Conservation (phyloP, 2,113 vertebrate species). For the Vidua macroura region DNA sequence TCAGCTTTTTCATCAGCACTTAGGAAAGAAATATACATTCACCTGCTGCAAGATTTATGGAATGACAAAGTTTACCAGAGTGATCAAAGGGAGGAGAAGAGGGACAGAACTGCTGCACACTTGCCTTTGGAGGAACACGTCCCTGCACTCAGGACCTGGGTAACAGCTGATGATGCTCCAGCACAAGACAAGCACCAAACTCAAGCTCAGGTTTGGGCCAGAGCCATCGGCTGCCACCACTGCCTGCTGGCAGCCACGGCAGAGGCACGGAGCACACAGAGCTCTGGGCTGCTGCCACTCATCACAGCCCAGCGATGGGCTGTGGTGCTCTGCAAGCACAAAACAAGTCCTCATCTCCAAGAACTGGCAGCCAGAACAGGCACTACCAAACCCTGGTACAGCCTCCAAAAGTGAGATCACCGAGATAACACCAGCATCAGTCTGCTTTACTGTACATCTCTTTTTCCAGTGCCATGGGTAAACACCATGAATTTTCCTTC, state of each 20-base stretch:
- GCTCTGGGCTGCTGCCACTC: not conserved
- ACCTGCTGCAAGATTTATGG: not conserved
- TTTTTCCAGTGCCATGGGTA: not conserved
- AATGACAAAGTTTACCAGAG: not conserved
- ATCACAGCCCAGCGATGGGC: rapidly evolving
- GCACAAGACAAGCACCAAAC: not conserved
- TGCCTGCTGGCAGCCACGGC: not conserved
- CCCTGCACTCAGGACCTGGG: not conserved
- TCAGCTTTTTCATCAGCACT: not conserved
- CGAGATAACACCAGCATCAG: not conserved
- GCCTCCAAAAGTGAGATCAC: not conserved
- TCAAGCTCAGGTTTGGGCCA: not conserved
- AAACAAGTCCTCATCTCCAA: not conserved
- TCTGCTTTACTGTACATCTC: not conserved
- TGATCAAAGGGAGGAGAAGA: not conserved
- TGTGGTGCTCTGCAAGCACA: not conserved
- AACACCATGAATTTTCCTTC: not conserved
- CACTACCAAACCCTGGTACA: not conserved
- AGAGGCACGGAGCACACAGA: not conserved
- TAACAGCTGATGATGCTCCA: not conserved
- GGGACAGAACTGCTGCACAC: not conserved
- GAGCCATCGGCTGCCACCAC: rapidly evolving
- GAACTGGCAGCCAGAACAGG: not conserved
- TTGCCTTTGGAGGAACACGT: rapidly evolving
- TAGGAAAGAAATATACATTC: not conserved